Conservation (phyloP, 1,140 invertebrate genomes). For the Phortica variegata region DNA sequence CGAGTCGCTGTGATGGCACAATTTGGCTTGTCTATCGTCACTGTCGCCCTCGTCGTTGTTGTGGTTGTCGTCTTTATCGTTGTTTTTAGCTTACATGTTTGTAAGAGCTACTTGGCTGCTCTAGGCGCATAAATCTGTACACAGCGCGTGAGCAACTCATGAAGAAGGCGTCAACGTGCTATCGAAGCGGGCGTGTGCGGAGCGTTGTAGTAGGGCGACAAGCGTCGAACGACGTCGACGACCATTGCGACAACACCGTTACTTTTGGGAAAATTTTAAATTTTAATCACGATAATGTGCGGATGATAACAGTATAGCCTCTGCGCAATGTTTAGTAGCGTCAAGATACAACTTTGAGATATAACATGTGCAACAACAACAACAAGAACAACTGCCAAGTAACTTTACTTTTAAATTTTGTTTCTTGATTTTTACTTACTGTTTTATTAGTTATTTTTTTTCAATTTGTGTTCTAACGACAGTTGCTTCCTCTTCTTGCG, state of each 20-base stretch:
- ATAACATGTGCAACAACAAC: conserved; percentile 1
- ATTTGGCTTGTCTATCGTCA: no score
- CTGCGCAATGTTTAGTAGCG: conserved; percentile 12
- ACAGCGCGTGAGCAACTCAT: conserved; percentile 5
- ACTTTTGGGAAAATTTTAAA: conserved; percentile 30
- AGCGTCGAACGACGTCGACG: no score
- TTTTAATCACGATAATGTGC: conserved; percentile 45
- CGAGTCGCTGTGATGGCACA: conserved; percentile 31
- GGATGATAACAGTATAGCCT: background rate
- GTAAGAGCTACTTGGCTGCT: no score
- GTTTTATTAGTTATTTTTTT: no score
- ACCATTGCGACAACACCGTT: conserved; percentile 1
- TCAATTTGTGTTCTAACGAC: no score
- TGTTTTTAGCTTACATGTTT: no score
- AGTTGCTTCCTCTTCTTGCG: conserved; percentile 2
- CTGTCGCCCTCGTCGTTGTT: no score
- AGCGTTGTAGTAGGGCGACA: no score
- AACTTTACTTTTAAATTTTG: no score
- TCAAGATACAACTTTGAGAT: conserved; percentile 15
- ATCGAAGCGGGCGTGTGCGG: conserved; percentile 15
- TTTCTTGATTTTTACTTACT: no score
- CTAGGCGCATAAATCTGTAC: conserved; percentile 33
- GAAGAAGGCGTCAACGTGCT: conserved; percentile 37
- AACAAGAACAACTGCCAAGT: no score
- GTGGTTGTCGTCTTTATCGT: no score